Base-by-base conservation (phyloP, 2,113 vertebrate species). In the Dryoscopus gambensis region DNA sequence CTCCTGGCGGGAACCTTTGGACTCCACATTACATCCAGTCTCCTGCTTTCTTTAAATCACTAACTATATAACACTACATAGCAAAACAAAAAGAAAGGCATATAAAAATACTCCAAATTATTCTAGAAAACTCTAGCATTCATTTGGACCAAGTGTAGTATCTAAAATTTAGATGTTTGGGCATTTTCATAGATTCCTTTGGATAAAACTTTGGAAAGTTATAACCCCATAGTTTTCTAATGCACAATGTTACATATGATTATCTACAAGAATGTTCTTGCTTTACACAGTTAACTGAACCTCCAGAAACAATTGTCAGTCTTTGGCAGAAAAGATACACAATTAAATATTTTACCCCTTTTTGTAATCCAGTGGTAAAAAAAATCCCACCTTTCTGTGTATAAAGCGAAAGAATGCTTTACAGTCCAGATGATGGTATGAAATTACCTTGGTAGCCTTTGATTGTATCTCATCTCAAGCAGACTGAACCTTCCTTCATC, bases 381-480 rank as follows among this genome's bases (percentile, higher is more conserved):
- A 4, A 0, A 1, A 5, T 2, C 7, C 24, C 33, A 52, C 6
- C 17, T 60, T 57, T 57, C 31, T 76, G 24, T 13, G 44, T 7
- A 40, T 14, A 68, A 83, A 39, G 9, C 37, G 39, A 53, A 65
- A 74, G 24, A 46, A 25, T 37, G 8, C 33, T 81, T 71, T 42
- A 69, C 10, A 76, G 73, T 31, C 23, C 55, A 87, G 27, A 63
- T 56, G 52, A 31, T 17, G 2, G 3, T 5, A 42, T 7, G 23
- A 81, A 74, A 52, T 56, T 35, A 55, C 30, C 30, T 47, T 40
- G 40, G 37, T 49, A 80, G 71, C 4, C 2, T 35, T 42, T 70
- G 13, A 83, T 5, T 60, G 1, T 27, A 62, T 65, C 39, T 68
- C 30, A 60, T 78, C 23, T 75, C 15, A 74, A 84, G 18, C 7